phyloP scores from a whole-genome alignment of 2,113 vertebrate genomes.

The Colistium nudipinnis region DNA sequence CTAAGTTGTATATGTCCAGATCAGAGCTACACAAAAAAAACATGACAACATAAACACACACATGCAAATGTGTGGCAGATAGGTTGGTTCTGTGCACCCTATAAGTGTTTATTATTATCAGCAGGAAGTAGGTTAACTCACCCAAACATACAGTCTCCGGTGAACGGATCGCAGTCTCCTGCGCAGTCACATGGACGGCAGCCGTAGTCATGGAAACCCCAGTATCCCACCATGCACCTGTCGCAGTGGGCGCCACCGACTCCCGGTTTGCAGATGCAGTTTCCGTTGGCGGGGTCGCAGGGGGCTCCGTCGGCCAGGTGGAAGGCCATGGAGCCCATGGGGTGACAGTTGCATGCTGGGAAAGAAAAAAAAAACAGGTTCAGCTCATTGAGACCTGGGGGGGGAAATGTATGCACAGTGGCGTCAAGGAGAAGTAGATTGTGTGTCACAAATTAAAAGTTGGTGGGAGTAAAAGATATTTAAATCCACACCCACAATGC shows the following conservation, averaged over 20 bases:
- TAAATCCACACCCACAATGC: no score
- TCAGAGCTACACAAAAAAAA: constrained; percentile 77
- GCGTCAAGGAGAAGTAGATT: no score
- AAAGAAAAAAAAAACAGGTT: constrained; percentile 1
- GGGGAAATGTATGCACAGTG: not conserved
- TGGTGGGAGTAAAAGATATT: no score
- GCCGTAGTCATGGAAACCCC: constrained; percentile 92
- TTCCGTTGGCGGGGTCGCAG: constrained; percentile 90
- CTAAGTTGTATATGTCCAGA: constrained; percentile 80
- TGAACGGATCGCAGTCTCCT: constrained; percentile 90
- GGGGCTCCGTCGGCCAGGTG: constrained; percentile 73
- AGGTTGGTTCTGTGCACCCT: no score
- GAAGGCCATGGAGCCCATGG: constrained; percentile 85
- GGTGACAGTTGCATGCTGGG: constrained; percentile 91
- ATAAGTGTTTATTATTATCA: no score
- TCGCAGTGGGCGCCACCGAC: constrained; percentile 90
- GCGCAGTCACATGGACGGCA: constrained; percentile 93
- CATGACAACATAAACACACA: not conserved
- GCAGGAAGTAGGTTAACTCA: constrained; percentile 65
- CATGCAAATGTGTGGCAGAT: not conserved
- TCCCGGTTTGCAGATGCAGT: constrained; percentile 95
- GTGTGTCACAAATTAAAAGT: no score
- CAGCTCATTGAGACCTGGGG: not conserved
- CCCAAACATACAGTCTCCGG: constrained; percentile 89
- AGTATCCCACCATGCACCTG: constrained; percentile 94